A percentile compares a stretch with the other conserved stretches of the same genome.
Conservation (phyloP, 1,140 invertebrate species). For the Teleopsis dalmanni region DNA sequence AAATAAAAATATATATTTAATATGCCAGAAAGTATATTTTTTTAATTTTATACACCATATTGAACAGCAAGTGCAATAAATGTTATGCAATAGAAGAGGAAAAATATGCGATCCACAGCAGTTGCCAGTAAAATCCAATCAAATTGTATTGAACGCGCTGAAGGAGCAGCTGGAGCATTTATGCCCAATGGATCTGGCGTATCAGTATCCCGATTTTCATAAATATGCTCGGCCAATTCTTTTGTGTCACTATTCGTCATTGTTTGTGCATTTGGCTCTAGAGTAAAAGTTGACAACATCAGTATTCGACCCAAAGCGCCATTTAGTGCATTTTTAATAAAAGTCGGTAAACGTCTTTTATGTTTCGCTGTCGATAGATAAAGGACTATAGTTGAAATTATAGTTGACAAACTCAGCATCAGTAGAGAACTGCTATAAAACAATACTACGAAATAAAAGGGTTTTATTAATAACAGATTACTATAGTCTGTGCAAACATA, state of each 20-base stretch:
- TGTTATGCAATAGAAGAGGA: constrained; percentile 50
- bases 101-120: constrained; percentile 54
- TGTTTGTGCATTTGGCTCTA: constrained; percentile 15
- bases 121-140: constrained; percentile 57
- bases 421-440: constrained; percentile 53
- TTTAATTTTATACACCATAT: constrained; percentile 43
- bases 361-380: constrained; percentile 49
- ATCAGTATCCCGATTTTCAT: constrained; percentile 37
- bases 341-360: constrained; percentile 49
- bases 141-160: constrained; percentile 45
- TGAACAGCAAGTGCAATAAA: constrained; percentile 47
- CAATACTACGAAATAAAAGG: constrained; percentile 42
- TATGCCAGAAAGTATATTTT: too few species aligned
- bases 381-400: constrained; percentile 57
- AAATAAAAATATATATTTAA: too few species aligned
- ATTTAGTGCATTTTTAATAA: constrained; percentile 49
- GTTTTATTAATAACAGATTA: too few species aligned
- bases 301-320: constrained; percentile 49
- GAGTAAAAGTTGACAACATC: constrained; percentile 41
- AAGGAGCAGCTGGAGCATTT: constrained; percentile 41
- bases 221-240: constrained; percentile 37
- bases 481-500: constrained; percentile 33
- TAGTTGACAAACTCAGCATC: constrained; percentile 53
- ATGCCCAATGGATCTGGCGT: constrained; percentile 25
- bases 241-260: constrained; percentile 18